Conservation (phyloP, 2,888 invertebrate species). For the Trichacis sp. region DNA sequence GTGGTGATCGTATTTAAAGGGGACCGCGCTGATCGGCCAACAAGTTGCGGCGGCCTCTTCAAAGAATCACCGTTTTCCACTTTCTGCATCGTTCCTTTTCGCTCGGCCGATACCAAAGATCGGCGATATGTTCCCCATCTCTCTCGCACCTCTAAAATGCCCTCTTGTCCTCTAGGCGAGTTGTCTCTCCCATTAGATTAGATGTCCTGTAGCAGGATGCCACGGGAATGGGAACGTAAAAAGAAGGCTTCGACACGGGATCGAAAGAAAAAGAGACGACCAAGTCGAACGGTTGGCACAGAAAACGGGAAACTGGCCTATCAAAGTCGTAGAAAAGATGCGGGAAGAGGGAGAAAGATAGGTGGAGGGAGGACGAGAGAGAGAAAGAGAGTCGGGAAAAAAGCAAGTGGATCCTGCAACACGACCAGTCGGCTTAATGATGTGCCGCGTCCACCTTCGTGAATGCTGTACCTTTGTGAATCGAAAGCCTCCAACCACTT, state of each 20-base stretch:
- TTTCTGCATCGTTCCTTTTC: conserved; percentile 26
- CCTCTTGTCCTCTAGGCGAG: conserved; percentile 48
- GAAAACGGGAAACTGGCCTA: conserved; percentile 30
- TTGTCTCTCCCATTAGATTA: conserved; percentile 60
- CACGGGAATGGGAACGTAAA: conserved; percentile 42
- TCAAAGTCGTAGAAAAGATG: conserved; percentile 18
- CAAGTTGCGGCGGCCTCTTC: conserved; percentile 64
- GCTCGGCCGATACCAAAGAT: conserved; percentile 41
- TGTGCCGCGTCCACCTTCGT: conserved; percentile 53
- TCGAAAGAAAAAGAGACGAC: conserved; percentile 16
- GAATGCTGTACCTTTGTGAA: conserved; percentile 40
- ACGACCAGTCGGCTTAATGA: conserved; percentile 64
- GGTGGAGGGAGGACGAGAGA: background rate
- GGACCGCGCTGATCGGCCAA: conserved; percentile 63
- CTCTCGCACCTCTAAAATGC: conserved; percentile 47
- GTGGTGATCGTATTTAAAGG: conserved; percentile 64
- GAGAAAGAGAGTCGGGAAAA: conserved; percentile 42
- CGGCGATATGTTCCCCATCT: conserved; percentile 2
- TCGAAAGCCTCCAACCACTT: conserved; percentile 18
- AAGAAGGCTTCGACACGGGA: conserved; percentile 18
- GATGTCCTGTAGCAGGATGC: conserved; percentile 51
- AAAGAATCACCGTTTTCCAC: conserved; percentile 51
- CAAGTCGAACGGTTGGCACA: conserved; percentile 6
- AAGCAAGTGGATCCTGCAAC: conserved; percentile 52
- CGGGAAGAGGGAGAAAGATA: background rate